Base-by-base conservation (phyloP, 2,888 invertebrate genomes). In the Pollenia labialis region DNA sequence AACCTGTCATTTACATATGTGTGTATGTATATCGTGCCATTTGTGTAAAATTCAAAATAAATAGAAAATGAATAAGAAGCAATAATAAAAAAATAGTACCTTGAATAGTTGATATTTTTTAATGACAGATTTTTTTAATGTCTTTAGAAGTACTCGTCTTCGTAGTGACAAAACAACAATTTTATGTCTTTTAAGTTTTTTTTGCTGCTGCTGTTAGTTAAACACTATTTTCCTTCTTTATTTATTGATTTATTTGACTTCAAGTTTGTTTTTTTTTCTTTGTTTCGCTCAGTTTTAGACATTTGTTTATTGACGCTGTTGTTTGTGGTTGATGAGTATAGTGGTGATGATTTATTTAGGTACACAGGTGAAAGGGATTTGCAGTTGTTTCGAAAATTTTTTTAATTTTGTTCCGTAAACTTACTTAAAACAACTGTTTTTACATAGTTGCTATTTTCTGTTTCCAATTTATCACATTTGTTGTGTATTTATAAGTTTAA, bases 241-340 rank as follows among this genome's bases (percentile, higher is more conserved):
- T 46, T 69, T 86, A 86, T 86, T 86, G 82, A 86, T 86, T 86
- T 79, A 82, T 82, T 85, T 86, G 74, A 79, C 69, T 69, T 86
- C 56, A 74, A 77, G 68, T 56, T 48, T 48, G 42, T 69, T 50
- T 75, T 68, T 60, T 23, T 23, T 23, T 2, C 3, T 32, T 32
- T 32, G 32, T 32, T 32, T 32, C 32, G 32, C 32, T 32, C 32
- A 42, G 16, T 40, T 32, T n/a, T 54, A 52, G 44, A 62, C 72
- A 54, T 52, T 72, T 52, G 16, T 44, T 79, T 71, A 42, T 32
- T 52, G 14, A 18, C 56, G 62, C 10, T 52, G 69, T 42, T 12
- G 58, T 40, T 12, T 12, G 54, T 76, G 69, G 18, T 48, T 71
- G 69, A n/a, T 46, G 8, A 48, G 8, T 12, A 56, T 14, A 76